phyloP scores from a whole-genome alignment of 2,113 vertebrate genomes.

The Malurus melanocephalus region DNA sequence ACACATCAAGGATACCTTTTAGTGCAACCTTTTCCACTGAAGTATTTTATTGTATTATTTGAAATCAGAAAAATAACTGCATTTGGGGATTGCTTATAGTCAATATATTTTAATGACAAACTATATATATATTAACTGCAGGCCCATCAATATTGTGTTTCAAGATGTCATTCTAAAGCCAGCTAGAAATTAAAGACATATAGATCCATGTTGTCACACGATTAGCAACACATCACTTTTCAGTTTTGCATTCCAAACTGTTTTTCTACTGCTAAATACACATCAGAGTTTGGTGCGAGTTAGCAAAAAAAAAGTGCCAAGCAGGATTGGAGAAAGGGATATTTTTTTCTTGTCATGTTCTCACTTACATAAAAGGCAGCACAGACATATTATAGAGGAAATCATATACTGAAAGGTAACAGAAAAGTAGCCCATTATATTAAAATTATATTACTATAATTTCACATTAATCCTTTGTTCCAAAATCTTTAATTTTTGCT shows the following conservation, averaged over 20 bases:
- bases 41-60: neutral
- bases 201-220: neutral
- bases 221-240: neutral
- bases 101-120: neutral
- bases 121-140: conserved; percentile 15
- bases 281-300: neutral
- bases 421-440: neutral
- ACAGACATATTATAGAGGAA: neutral
- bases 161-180: neutral
- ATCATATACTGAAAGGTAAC: neutral
- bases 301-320: neutral
- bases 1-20: neutral
- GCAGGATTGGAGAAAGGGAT: neutral
- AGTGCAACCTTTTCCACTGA: neutral
- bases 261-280: neutral
- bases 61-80: neutral
- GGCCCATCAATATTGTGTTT: neutral
- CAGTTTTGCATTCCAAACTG: neutral
- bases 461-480: neutral
- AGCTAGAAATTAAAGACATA: neutral
- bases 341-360: neutral
- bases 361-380: neutral
- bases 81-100: neutral
- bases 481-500: neutral
- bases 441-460: neutral